Evolutionary conservation across 2,888 invertebrate species (phyloP), one percentile per base, ranked within the genome.

Genomic region (Nephrocerus scutellatus): DNA sequence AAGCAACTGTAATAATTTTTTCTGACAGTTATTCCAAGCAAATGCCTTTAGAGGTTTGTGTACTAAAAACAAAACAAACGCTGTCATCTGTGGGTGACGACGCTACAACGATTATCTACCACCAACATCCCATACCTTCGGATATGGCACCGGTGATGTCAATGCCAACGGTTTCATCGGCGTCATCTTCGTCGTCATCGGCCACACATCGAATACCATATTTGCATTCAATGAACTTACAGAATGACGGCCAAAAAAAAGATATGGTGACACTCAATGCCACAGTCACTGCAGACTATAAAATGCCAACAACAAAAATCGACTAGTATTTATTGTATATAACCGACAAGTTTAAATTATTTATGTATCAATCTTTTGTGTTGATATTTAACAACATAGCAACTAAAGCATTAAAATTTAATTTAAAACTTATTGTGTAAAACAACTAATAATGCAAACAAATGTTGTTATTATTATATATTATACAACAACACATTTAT

Each of bases 1-100:
- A 93, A 70, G 58, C 80, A 19, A 87, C 85, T 59, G 79, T 79
- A 51, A 55, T 77, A 14, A 51, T 76, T 13, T 68, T 67, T 44
- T 48, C 56, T 35, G 49, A 36, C 33, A 12, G 30, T 10, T 32
- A 43, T 29, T 32, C 31, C 13, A 28, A 19, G 10, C 26, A 22
- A 22, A 26, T 36, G 41, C 36, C 34, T 36, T 39, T 39, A 19
- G 36, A n/a, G 21, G 20, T 40, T 25, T 38, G 30, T 36, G 39
- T 28, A 10, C 23, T 33, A 15, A 44, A 42, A 42, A 39, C 16
- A 13, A 16, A 30, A 29, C 28, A 35, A 36, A 43, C 29, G 26
- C 35, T 36, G 25, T 30, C 32, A 32, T 41, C 36, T 39, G 31
- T 41, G 41, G 47, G 45, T 43, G 49, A 41, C 34, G 24, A 23